Evolutionary conservation across 2,888 invertebrate genomes (phyloP), one percentile per base, ranked within the genome.

Genomic region (Phorcus lineatus): DNA sequence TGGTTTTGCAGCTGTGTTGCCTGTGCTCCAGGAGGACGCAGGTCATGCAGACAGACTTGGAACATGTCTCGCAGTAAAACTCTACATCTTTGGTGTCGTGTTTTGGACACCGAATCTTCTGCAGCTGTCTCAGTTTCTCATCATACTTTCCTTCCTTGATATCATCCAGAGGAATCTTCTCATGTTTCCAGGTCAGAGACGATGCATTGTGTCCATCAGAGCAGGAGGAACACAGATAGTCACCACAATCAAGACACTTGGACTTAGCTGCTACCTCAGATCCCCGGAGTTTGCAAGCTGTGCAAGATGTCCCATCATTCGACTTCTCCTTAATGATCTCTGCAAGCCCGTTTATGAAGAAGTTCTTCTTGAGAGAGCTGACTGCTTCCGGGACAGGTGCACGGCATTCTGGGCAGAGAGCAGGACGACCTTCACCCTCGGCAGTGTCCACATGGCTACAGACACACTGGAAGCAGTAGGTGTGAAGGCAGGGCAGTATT

Each of bases 401-500:
- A 11, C 28, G 40, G n/a, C 74, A 74, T 52, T 53, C 6, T 19
- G 52, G 74, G 1, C 74, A 74, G 6, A 19, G 13, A 13, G 22
- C 52, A 19, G 53, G 52, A 19, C 74, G 24, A 19, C 24, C n/a
- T 17, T 22, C 52, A 13, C 28, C 24, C 22, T 47, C 47, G 11
- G 47, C 19, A 2, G 47, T 52, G 24, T 74, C 52, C 24, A 74
- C 19, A 16, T 19, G 52, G 3, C 17, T 53, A 24, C 22, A 40
- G 40, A 74, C 22, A 52, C 74, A 74, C 40, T 40, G 19, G 74
- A 52, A 52, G 28, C 74, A 74, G 52, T 52, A 74, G 13, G 74
- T 74, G 17, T 74, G 74, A 6, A 74, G 47, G 22, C 74, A 74
- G 13, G 74, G 74, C 19, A 74, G 74, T n/a, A 74, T 74, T 52